phyloP scores from a whole-genome alignment of 2,113 vertebrate genomes.

The Sinocyclocheilus anshuiensis region DNA sequence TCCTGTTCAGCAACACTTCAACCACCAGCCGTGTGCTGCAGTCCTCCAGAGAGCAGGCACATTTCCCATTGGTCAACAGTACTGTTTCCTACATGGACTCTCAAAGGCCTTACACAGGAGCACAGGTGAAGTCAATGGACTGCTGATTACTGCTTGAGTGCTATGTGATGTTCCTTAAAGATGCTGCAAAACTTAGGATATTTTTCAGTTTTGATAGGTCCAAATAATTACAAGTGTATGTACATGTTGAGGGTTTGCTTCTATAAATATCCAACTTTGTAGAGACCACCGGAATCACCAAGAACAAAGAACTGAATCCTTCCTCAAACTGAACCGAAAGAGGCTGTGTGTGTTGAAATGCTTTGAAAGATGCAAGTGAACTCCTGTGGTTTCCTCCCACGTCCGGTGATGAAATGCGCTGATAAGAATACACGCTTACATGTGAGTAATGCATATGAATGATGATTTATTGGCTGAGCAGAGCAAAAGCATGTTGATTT shows the following conservation, averaged over 20 bases:
- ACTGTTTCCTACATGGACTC: not conserved
- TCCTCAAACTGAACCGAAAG: slow-evolving; percentile 4
- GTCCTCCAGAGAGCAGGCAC: slow-evolving; percentile 11
- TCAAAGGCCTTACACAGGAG: not conserved
- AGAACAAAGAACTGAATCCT: not conserved
- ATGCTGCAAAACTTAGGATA: not conserved
- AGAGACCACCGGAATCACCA: not conserved
- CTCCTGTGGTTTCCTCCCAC: slow-evolving; percentile 44
- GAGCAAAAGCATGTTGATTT: not conserved
- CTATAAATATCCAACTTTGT: not conserved
- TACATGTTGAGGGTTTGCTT: not conserved
- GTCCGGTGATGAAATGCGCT: slow-evolving; percentile 50
- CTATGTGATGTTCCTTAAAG: not conserved
- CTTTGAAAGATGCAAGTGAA: slow-evolving; percentile 23
- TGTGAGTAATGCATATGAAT: not conserved
- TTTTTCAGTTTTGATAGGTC: not conserved
- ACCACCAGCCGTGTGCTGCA: slow-evolving; percentile 45
- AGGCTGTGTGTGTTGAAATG: slow-evolving; percentile 4
- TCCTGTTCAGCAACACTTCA: slow-evolving; percentile 61
- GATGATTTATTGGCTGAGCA: not conserved
- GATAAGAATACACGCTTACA: not conserved
- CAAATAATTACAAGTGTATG: not conserved
- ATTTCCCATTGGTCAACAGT: not conserved
- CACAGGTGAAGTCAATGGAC: not conserved
- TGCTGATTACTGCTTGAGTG: not conserved